phyloP scores from a whole-genome alignment of 2,113 vertebrate genomes.

The Leptobrachium ailaonicum region DNA sequence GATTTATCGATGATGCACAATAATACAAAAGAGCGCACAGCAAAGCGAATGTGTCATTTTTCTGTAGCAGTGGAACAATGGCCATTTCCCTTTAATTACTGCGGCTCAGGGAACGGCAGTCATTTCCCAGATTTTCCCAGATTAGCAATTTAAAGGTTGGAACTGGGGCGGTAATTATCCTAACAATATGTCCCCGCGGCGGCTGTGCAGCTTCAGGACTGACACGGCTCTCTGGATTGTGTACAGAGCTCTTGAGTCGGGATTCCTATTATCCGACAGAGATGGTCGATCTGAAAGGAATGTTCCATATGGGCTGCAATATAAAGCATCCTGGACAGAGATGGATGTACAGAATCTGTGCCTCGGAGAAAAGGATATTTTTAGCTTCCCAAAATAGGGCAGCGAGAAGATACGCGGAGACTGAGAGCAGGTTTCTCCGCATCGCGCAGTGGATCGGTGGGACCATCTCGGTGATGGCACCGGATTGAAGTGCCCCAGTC shows the following conservation, averaged over 20 bases:
- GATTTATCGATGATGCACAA: too few relatives aligned
- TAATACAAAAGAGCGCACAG: too few relatives aligned
- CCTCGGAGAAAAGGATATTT: not conserved
- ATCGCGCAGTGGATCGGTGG: too few relatives aligned
- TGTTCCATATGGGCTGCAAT: not conserved
- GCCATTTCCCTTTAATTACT: too few relatives aligned
- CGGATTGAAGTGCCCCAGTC: too few relatives aligned
- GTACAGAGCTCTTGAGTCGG: not conserved
- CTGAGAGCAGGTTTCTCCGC: too few relatives aligned
- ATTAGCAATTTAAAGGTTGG: too few relatives aligned
- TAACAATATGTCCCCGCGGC: not conserved
- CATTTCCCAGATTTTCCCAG: too few relatives aligned
- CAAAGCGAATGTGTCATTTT: too few relatives aligned
- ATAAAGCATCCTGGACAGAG: conserved; percentile 1
- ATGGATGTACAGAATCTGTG: not conserved
- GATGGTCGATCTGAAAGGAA: not conserved
- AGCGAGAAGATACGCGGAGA: not conserved
- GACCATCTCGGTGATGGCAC: too few relatives aligned
- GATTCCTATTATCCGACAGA: not conserved
- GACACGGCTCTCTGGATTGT: not conserved
- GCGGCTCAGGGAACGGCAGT: too few relatives aligned
- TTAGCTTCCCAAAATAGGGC: not conserved
- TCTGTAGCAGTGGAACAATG: too few relatives aligned
- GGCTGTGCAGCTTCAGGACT: not conserved
- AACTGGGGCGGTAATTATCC: not conserved